Evolutionary conservation across 2,113 vertebrate genomes (phyloP).

Genomic region (Sigmodon hispidus): DNA sequence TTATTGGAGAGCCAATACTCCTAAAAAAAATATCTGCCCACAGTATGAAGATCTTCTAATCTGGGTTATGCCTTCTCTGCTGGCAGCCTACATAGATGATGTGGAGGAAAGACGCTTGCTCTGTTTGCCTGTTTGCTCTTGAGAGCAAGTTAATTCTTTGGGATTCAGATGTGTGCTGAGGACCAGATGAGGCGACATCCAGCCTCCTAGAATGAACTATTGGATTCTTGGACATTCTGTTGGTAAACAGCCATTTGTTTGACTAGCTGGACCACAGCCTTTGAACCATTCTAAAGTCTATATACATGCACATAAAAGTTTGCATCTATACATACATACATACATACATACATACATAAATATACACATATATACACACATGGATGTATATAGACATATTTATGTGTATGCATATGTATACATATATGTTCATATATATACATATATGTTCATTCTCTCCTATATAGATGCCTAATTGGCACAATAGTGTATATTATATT

Average conservation of each 20-base stretch:
- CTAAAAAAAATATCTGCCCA: not conserved
- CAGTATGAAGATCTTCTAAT: not conserved
- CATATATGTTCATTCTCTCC: not conserved
- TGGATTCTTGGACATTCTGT: not conserved
- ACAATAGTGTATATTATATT: not conserved
- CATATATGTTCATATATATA: not conserved
- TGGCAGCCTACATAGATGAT: not conserved
- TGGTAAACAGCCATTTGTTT: not conserved
- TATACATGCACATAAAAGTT: not conserved
- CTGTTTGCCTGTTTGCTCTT: not conserved
- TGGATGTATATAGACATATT: not conserved
- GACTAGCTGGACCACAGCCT: not conserved
- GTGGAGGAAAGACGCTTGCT: not conserved
- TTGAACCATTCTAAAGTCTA: not conserved
- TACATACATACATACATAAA: not conserved
- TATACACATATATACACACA: not conserved
- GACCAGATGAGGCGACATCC: not conserved
- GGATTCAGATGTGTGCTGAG: not conserved
- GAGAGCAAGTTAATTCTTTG: not conserved
- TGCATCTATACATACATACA: not conserved
- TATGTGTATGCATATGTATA: not conserved
- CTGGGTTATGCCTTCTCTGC: not conserved
- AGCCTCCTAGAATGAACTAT: not conserved
- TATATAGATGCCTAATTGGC: not conserved
- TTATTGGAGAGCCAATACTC: not conserved